Evolutionary conservation across 2,113 vertebrate species (phyloP).

Genomic region (Pygoscelis antarcticus): DNA sequence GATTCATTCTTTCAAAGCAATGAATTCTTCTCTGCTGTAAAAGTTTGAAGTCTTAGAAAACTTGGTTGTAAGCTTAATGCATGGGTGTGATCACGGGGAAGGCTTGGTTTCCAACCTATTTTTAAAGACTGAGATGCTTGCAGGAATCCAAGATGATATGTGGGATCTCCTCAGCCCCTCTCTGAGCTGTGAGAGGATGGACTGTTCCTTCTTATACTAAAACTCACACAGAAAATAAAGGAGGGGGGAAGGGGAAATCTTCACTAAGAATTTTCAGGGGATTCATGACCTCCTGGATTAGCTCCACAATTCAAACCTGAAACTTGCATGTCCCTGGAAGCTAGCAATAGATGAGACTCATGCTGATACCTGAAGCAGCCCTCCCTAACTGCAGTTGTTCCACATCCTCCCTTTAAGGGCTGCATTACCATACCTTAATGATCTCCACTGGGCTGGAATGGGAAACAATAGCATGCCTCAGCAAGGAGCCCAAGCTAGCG

Average conservation of each 20-base stretch:
- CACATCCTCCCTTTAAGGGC: rapidly evolving
- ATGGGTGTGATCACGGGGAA: too few relatives aligned
- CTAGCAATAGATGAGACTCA: not conserved
- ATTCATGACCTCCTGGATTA: not conserved
- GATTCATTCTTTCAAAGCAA: not conserved
- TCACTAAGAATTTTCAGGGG: not conserved
- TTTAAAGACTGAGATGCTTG: not conserved
- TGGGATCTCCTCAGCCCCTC: not conserved
- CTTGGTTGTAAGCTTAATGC: not conserved
- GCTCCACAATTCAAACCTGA: not conserved
- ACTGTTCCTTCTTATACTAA: not conserved
- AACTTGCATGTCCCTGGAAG: not conserved
- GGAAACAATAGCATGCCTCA: not conserved
- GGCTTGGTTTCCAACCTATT: not conserved
- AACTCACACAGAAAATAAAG: not conserved
- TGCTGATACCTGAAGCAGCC: not conserved
- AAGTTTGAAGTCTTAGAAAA: not conserved
- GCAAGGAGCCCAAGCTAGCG: not conserved
- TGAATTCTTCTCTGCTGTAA: not conserved
- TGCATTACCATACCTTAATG: not conserved
- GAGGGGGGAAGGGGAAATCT: not conserved
- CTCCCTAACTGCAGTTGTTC: not conserved
- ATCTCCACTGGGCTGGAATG: not conserved
- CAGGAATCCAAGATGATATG: not conserved
- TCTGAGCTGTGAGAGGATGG: not conserved